A percentile compares a stretch with the other conserved stretches of the same genome.
phyloP scores from a whole-genome alignment of 2,888 invertebrate species.

The Lasioglossum pauxillum region DNA sequence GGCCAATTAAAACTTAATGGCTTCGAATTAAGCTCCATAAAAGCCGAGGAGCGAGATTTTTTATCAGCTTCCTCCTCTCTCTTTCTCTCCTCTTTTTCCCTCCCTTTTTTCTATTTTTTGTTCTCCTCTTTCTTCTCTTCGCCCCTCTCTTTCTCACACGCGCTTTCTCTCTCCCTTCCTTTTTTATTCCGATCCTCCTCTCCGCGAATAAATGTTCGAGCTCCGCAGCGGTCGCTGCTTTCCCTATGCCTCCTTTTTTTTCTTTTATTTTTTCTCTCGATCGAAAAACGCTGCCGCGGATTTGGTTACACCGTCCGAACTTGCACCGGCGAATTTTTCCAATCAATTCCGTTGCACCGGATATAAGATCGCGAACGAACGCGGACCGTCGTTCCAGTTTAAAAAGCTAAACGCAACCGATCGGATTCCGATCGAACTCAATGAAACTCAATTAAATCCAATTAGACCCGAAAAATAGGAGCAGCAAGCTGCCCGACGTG shows the following conservation, averaged over 20 bases:
- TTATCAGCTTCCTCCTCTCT: constrained; percentile 14
- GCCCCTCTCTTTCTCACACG: not conserved
- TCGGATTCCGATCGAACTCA: constrained; percentile 55
- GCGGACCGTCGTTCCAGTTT: constrained; percentile 7
- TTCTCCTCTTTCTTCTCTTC: not conserved
- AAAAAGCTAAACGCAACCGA: constrained; percentile 44
- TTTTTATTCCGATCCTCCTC: not conserved
- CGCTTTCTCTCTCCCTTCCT: not conserved
- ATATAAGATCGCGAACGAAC: constrained; percentile 28
- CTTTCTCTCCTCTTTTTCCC: not conserved
- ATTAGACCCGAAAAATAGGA: constrained; percentile 46
- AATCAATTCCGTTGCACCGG: not conserved
- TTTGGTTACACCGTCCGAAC: constrained; percentile 22
- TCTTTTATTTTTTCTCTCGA: not conserved
- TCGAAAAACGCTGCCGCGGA: not conserved
- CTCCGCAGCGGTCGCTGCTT: not conserved
- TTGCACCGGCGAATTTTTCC: constrained; percentile 24
- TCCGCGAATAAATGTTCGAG: constrained; percentile 11
- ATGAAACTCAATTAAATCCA: constrained; percentile 58
- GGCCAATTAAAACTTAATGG: constrained; percentile 65
- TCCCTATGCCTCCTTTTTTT: not conserved
- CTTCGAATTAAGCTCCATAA: constrained; percentile 60
- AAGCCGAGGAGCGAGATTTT: constrained; percentile 57
- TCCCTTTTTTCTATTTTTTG: not conserved
- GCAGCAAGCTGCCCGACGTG: not conserved